Evolutionary conservation across 2,113 vertebrate species (phyloP).

Genomic region (Telmatochromis brachygnathus): DNA sequence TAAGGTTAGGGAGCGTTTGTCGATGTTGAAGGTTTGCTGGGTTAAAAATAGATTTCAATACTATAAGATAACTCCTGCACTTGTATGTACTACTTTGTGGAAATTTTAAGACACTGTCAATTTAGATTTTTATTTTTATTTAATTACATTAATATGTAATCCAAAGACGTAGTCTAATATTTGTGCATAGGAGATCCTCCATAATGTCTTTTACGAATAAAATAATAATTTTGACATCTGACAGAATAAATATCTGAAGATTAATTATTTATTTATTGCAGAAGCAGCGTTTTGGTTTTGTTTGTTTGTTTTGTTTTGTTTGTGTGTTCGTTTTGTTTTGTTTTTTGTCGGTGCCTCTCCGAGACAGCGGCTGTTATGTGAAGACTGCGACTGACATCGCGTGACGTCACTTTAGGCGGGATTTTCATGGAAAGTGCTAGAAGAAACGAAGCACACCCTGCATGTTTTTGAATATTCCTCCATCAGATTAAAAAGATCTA

Average conservation of each 20-base stretch:
- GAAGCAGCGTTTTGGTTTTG: background rate
- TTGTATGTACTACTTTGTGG: background rate
- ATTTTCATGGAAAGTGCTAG: constrained; percentile 74
- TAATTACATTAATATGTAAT: background rate
- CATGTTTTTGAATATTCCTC: constrained; percentile 36
- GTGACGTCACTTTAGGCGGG: constrained; percentile 68
- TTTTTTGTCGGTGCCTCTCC: background rate
- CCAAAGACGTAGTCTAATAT: background rate
- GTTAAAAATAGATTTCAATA: background rate
- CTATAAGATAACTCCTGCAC: background rate
- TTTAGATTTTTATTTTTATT: background rate
- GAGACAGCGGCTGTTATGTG: constrained; percentile 18
- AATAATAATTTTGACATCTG: background rate
- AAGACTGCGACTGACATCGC: constrained; percentile 50
- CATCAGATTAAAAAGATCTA: constrained; percentile 42
- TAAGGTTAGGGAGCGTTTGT: background rate
- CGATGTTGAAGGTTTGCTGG: background rate
- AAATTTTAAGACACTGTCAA: background rate
- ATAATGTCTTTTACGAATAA: background rate
- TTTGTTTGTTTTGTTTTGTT: background rate
- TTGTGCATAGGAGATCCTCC: background rate
- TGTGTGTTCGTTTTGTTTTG: background rate
- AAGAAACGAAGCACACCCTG: constrained; percentile 66
- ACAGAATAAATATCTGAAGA: background rate
- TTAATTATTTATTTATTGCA: background rate